These are phyloP conservation scores for Dysidea cf. avara DNA, from an alignment of 37 sponge, comb jelly and placozoan species.

Conservation along the genomic window DNA sequence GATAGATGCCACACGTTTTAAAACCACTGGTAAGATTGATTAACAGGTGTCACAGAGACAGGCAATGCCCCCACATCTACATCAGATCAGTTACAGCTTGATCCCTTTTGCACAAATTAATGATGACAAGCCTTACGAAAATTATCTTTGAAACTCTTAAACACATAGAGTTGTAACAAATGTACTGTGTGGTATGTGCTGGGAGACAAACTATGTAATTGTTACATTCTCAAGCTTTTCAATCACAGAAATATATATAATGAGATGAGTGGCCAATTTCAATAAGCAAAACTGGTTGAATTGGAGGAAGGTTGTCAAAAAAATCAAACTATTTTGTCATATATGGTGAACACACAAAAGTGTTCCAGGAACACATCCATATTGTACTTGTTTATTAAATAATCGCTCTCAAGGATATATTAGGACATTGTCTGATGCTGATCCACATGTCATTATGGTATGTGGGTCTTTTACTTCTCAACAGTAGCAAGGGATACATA, in stretches of 20 bases:
- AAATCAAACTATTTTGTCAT: too few species aligned
- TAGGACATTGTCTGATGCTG: neutral
- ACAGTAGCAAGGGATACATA: too few species aligned
- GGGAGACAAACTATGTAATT: constrained; percentile 48
- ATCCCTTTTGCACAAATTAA: constrained; percentile 25
- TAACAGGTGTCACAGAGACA: constrained; percentile 25
- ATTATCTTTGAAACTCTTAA: constrained; percentile 33
- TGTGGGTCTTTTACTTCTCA: too few species aligned
- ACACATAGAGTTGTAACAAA: constrained; percentile 54
- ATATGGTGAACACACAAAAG: too few species aligned
- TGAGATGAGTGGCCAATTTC: too few species aligned
- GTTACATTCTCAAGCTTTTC: constrained; percentile 37
- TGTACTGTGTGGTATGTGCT: constrained; percentile 51
- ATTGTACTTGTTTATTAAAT: too few species aligned
- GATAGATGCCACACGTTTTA: constrained; percentile 32
- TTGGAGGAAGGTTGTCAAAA: too few species aligned
- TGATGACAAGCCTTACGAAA: constrained; percentile 44
- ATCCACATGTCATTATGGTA: neutral
- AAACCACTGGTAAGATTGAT: constrained; percentile 37
- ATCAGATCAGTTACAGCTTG: constrained; percentile 24
- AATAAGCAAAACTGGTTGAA: too few species aligned
- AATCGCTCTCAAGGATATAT: too few species aligned
- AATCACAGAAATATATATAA: too few species aligned
- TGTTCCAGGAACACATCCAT: too few species aligned
- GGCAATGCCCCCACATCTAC: constrained; percentile 36